Conservation (phyloP, 2,797 vertebrate species). For the Siniperca undulata region DNA sequence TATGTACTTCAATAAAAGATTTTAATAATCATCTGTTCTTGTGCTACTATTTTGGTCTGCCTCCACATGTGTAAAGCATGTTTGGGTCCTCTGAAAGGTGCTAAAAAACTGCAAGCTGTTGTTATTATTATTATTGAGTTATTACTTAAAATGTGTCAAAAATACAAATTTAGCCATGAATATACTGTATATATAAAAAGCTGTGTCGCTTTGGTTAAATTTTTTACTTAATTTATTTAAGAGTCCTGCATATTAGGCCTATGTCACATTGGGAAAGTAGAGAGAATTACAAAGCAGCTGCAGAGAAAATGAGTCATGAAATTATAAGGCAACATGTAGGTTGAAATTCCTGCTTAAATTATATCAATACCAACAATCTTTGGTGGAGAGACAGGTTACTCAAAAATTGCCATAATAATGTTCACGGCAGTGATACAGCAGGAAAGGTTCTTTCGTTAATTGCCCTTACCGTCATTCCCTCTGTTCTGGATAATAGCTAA, state of each 20-base stretch:
- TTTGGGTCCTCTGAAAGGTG: too few species aligned
- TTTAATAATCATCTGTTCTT: background rate
- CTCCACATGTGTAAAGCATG: too few species aligned
- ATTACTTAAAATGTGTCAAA: background rate
- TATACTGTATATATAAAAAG: background rate
- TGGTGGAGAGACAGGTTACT: background rate
- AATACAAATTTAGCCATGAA: background rate
- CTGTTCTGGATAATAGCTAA: background rate
- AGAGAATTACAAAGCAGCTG: background rate
- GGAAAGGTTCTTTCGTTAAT: too few species aligned
- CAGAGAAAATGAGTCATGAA: background rate
- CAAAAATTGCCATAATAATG: background rate
- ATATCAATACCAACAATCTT: background rate
- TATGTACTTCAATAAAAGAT: background rate
- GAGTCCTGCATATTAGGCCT: background rate
- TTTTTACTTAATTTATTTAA: background rate
- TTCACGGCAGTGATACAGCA: background rate
- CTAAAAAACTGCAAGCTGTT: too few species aligned
- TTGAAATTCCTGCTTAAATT: slow-evolving; percentile 7
- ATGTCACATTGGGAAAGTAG: background rate
- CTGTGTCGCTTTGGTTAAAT: background rate
- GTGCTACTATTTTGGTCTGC: too few species aligned
- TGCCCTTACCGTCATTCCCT: background rate
- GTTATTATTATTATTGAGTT: background rate
- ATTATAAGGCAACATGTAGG: background rate